Evolutionary conservation across 2,888 invertebrate species (phyloP).

Genomic region (Drosophila subsilvestris): DNA sequence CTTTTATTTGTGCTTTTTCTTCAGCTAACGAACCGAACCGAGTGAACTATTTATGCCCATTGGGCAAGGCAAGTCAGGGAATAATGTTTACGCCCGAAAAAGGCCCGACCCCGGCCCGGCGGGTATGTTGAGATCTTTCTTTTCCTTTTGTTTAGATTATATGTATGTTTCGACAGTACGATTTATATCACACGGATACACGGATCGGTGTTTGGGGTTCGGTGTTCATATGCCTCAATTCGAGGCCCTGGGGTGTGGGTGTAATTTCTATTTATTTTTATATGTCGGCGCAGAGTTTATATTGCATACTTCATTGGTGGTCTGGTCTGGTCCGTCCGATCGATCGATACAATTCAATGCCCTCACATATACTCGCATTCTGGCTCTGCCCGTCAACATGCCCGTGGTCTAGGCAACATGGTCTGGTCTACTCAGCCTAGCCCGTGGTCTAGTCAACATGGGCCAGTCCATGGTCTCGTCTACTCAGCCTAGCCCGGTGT

Average conservation of each 20-base stretch:
- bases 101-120: background rate
- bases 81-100: conserved; percentile 20
- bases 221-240: conserved; percentile 15
- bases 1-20: background rate
- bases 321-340: conserved; percentile 8
- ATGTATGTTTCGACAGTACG: conserved; percentile 68
- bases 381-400: no score
- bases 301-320: conserved; percentile 78
- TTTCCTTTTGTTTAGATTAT: conserved; percentile 62
- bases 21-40: background rate
- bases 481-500: no score
- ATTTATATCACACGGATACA: conserved; percentile 63
- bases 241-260: background rate
- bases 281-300: conserved; percentile 69
- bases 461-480: no score
- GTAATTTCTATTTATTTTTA: conserved; percentile 63
- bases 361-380: background rate
- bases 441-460: no score
- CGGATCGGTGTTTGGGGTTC: conserved; percentile 26
- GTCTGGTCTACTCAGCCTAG: no score
- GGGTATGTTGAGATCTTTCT: conserved; percentile 41
- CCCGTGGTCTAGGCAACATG: no score
- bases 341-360: conserved; percentile 52
- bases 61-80: conserved; percentile 1
- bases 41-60: conserved; percentile 26